Evolutionary conservation across 2,888 invertebrate genomes (phyloP), one percentile per base, ranked within the genome.

Genomic region (Hartigia nigra): DNA sequence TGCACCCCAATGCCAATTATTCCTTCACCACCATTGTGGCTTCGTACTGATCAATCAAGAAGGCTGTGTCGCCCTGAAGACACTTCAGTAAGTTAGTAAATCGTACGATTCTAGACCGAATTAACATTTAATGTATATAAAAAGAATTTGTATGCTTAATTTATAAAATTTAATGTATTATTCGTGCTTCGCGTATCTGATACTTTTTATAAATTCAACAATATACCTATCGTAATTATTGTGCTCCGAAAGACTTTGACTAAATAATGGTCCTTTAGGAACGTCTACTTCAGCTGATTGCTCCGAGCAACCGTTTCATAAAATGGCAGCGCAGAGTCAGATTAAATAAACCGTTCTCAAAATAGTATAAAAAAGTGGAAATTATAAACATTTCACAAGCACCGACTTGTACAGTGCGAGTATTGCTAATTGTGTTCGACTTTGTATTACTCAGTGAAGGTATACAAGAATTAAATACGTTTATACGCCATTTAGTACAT

Each of bases 281-380:
- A 84, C 85, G 74, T 86, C 76, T 70, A 78, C 74, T 84, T 79
- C 81, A 85, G 82, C 84, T 85, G 84, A 84, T 85, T 84, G 84
- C 83, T 81, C 79, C 80, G 77, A 80, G 79, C 80, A 78, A 74
- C 76, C 81, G 81, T 84, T 82, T 83, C 82, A 85, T 85, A 85
- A 86, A 87, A 87, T 87, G 87, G 87, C 84, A 87, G 87, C 84
- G 81, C 76, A 75, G 37, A 74, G 74, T 36, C 72, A 55, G 55
- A 55, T 55, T 55, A 23, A 72, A 34, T 72, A 34, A 34, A 31
- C 34, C 72, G 72, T 72, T 34, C 31, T 14, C 31, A 72, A 34
- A 32, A 23, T 72, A 72, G 72, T 72, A 32, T 34, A 32, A 72
- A 72, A 32, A 4, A 72, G 34, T 55, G 55, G 23, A 55, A 55